These are phyloP conservation scores for Eubasilissa regina DNA, from an alignment of 1,140 invertebrate species.

Conservation along the genomic window DNA sequence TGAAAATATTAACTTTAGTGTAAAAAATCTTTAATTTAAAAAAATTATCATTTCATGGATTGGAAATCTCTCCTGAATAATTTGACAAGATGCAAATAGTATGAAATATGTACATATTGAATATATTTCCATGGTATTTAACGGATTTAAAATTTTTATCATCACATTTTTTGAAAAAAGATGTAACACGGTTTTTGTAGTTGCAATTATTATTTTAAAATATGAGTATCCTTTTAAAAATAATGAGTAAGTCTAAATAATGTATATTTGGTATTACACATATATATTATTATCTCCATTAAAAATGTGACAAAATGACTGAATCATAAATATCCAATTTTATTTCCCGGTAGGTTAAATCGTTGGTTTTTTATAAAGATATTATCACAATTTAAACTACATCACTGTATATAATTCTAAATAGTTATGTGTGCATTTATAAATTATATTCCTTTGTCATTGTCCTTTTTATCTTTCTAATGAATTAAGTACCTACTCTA, in stretches of 20 bases:
- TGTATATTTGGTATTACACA: constrained; percentile 2
- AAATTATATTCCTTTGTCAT: not conserved
- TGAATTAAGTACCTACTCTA: not conserved
- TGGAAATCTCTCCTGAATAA: no score
- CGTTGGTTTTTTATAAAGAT: constrained; percentile 28
- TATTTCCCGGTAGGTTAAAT: constrained; percentile 20
- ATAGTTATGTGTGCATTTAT: not conserved
- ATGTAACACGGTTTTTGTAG: no score
- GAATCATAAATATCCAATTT: constrained; percentile 31
- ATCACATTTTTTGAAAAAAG: no score
- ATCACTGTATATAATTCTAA: constrained; percentile 19
- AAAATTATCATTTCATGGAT: no score
- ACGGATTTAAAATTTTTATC: no score
- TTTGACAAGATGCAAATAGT: no score
- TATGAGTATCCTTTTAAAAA: constrained; percentile 14
- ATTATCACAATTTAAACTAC: constrained; percentile 3
- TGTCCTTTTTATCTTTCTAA: constrained; percentile 5
- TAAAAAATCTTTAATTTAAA: no score
- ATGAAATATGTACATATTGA: no score
- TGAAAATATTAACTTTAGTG: not conserved
- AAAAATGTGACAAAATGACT: constrained; percentile 35
- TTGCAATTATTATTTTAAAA: not conserved
- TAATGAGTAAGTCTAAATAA: not conserved
- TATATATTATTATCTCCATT: constrained; percentile 1
- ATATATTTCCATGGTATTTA: no score